phyloP scores from a whole-genome alignment of 2,888 invertebrate species.

The Epirrita christyi region DNA sequence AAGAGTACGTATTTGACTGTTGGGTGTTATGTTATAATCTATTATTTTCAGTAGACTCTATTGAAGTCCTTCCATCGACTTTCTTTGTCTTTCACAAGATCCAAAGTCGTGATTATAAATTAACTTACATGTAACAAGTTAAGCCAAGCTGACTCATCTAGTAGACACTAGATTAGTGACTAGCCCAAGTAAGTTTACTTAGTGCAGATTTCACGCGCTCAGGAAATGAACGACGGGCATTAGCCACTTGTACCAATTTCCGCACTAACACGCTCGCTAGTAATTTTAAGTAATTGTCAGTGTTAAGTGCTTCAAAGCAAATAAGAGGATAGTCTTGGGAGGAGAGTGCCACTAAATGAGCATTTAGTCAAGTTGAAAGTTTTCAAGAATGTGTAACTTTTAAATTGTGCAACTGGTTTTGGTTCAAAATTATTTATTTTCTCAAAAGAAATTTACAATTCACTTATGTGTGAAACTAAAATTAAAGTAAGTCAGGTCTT shows the following conservation, averaged over 20 bases:
- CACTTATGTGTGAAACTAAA: too few relatives aligned
- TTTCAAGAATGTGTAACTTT: too few relatives aligned
- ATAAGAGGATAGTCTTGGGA: constrained; percentile 9
- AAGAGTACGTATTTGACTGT: too few relatives aligned
- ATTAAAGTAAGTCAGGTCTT: too few relatives aligned
- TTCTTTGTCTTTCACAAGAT: too few relatives aligned
- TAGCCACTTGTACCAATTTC: constrained; percentile 23
- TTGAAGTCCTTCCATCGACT: too few relatives aligned
- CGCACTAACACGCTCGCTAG: constrained; percentile 11
- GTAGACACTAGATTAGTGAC: background rate
- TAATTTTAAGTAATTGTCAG: constrained; percentile 18
- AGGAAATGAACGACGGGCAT: constrained; percentile 17
- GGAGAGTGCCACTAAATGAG: background rate
- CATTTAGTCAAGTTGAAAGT: background rate
- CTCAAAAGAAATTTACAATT: too few relatives aligned
- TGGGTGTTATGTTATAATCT: too few relatives aligned
- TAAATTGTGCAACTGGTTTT: too few relatives aligned
- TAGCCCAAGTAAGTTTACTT: constrained; percentile 19
- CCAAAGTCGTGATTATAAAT: too few relatives aligned
- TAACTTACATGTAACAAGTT: background rate
- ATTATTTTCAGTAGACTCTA: too few relatives aligned
- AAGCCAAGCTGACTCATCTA: background rate
- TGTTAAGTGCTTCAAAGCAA: constrained; percentile 14
- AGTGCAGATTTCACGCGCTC: constrained; percentile 24
- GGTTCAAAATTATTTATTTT: too few relatives aligned